These are phyloP conservation scores for Cynopterus sphinx DNA, from an alignment of 2,797 vertebrate genomes.

Conservation along the genomic window DNA sequence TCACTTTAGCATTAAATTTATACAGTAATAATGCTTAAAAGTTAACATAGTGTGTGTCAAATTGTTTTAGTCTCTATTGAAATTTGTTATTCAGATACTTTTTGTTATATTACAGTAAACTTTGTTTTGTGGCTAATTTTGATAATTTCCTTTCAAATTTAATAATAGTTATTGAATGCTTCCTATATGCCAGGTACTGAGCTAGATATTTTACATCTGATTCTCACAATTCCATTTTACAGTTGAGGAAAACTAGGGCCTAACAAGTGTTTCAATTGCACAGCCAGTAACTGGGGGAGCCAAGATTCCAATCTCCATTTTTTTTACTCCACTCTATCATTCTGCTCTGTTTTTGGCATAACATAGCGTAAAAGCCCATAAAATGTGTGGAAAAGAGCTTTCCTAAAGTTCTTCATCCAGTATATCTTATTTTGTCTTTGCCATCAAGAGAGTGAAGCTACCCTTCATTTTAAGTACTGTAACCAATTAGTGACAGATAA, in stretches of 20 bases:
- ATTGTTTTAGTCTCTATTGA: slow-evolving; percentile 26
- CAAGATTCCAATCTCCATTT: not conserved
- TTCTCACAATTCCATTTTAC: slow-evolving; percentile 11
- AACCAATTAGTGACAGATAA: not conserved
- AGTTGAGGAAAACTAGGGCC: not conserved
- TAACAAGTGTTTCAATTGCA: not conserved
- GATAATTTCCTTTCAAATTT: slow-evolving; percentile 31
- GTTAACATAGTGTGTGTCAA: not conserved
- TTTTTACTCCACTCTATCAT: not conserved
- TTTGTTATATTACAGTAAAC: not conserved
- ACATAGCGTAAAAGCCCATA: not conserved
- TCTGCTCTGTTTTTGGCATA: slow-evolving; percentile 27
- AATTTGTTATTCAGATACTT: slow-evolving; percentile 1
- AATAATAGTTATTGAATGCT: not conserved
- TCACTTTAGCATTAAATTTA: slow-evolving; percentile 27
- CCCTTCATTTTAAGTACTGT: slow-evolving; percentile 28
- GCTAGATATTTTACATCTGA: not conserved
- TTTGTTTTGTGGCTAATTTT: slow-evolving; percentile 48
- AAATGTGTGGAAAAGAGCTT: not conserved
- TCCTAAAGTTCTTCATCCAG: not conserved
- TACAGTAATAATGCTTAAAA: not conserved
- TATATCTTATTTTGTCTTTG: slow-evolving; percentile 39
- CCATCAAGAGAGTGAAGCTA: not conserved
- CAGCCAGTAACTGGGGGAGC: not conserved
- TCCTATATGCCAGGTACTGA: not conserved